These are phyloP conservation scores for Piliocolobus tephrosceles DNA, from an alignment of 2,113 vertebrate genomes.

Conservation along the genomic window DNA sequence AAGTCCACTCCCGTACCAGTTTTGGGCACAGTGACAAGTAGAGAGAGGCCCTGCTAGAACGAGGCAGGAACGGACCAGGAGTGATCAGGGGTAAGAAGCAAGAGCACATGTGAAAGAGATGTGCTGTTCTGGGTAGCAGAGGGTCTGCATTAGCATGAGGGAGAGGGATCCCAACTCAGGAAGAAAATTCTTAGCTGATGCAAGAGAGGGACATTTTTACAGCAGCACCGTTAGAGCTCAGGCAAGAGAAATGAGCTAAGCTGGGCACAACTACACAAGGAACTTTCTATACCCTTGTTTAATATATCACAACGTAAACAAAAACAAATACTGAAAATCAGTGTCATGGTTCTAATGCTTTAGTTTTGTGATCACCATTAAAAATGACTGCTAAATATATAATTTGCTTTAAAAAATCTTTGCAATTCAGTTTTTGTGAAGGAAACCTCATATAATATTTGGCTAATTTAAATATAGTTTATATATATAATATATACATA, in stretches of 20 bases:
- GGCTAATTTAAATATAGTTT: not conserved
- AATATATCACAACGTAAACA: not conserved
- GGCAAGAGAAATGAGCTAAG: not conserved
- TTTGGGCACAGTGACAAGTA: not conserved
- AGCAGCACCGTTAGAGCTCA: not conserved
- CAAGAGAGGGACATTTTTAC: not conserved
- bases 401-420: not conserved
- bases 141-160: not conserved
- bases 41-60: not conserved
- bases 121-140: not conserved
- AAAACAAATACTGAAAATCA: slow-evolving; percentile 20
- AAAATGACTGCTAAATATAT: not conserved
- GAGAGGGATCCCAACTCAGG: not conserved
- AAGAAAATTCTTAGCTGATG: not conserved
- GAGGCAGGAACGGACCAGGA: not conserved
- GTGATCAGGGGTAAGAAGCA: not conserved
- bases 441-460: not conserved
- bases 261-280: not conserved
- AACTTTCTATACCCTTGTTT: not conserved
- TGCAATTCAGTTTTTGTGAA: not conserved
- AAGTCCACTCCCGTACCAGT: not conserved
- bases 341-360: not conserved
- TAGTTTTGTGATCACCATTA: not conserved
- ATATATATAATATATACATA: not conserved
- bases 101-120: not conserved